A percentile compares a stretch with the other conserved stretches of the same genome.
phyloP scores from a whole-genome alignment of 2,888 invertebrate genomes.

The Himalopsyche kuldschensis region DNA sequence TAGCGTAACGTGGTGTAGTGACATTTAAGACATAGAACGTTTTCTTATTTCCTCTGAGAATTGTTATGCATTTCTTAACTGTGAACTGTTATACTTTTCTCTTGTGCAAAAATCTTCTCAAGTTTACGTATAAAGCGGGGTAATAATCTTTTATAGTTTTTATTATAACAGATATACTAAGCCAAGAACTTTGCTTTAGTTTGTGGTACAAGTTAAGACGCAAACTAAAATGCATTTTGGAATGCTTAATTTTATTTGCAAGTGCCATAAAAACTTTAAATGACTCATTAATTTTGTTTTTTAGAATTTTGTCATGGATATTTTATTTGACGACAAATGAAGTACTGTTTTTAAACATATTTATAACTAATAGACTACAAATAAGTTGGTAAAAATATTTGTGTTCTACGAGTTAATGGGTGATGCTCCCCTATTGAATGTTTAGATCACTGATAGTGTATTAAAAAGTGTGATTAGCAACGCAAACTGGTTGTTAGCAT shows the following conservation, averaged over 20 bases:
- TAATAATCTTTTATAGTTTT: background rate
- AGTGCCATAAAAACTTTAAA: too few relatives aligned
- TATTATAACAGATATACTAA: background rate
- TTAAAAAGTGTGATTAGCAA: too few relatives aligned
- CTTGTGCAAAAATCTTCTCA: background rate
- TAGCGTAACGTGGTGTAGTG: background rate
- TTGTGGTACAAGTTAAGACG: background rate
- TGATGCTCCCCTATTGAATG: too few relatives aligned
- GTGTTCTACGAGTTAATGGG: too few relatives aligned
- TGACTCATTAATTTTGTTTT: too few relatives aligned
- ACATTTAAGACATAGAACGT: background rate
- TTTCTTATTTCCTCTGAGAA: conserved; percentile 5
- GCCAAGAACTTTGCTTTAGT: background rate
- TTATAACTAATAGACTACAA: too few relatives aligned
- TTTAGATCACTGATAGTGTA: too few relatives aligned
- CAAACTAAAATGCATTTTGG: background rate
- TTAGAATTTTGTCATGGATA: too few relatives aligned
- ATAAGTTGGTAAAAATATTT: too few relatives aligned
- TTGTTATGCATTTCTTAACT: conserved; percentile 28
- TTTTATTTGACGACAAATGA: too few relatives aligned
- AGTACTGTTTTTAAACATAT: too few relatives aligned
- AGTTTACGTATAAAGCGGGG: background rate
- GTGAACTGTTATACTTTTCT: conserved; percentile 5
- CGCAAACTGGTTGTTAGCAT: too few relatives aligned
- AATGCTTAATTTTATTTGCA: background rate